These are phyloP conservation scores for Eubasilissa regina DNA, from an alignment of 1,140 invertebrate genomes.

Conservation along the genomic window DNA sequence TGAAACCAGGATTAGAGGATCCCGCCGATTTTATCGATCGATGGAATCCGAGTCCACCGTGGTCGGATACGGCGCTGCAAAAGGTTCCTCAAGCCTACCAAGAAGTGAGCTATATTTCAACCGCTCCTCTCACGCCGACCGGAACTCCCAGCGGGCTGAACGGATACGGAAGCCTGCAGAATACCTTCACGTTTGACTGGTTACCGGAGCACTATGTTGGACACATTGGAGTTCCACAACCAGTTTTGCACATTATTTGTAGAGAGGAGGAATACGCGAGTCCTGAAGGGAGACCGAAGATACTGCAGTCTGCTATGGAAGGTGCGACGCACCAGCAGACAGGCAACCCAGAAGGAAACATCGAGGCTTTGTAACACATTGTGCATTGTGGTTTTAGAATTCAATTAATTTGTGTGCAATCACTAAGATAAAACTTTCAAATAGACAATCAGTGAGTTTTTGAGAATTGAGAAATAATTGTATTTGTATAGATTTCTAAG, in stretches of 20 bases:
- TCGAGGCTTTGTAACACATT: slow-evolving; percentile 45
- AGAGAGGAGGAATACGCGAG: slow-evolving; percentile 53
- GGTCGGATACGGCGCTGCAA: slow-evolving; percentile 84
- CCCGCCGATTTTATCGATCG: slow-evolving; percentile 81
- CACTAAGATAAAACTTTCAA: no score
- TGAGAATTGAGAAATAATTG: no score
- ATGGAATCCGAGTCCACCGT: slow-evolving; percentile 87
- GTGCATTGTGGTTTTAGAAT: no score
- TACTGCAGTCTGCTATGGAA: slow-evolving; percentile 8
- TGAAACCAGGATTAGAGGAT: slow-evolving; percentile 64
- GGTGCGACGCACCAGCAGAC: slow-evolving; percentile 40
- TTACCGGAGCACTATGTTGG: slow-evolving; percentile 55
- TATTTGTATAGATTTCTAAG: no score
- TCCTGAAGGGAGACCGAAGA: slow-evolving; percentile 43
- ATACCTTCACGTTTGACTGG: slow-evolving; percentile 58
- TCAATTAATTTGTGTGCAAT: no score
- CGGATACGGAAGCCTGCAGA: slow-evolving; percentile 53
- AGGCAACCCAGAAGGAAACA: slow-evolving; percentile 46
- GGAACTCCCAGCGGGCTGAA: slow-evolving; percentile 65
- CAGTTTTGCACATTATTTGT: slow-evolving; percentile 56
- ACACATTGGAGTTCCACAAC: slow-evolving; percentile 50
- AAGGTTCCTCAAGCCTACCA: slow-evolving; percentile 84
- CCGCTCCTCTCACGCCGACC: slow-evolving; percentile 82
- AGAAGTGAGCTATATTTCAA: slow-evolving; percentile 83
- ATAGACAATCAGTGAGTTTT: no score